phyloP scores from a whole-genome alignment of 92 coral and sea anemone genomes.

The Actinostola sp. region DNA sequence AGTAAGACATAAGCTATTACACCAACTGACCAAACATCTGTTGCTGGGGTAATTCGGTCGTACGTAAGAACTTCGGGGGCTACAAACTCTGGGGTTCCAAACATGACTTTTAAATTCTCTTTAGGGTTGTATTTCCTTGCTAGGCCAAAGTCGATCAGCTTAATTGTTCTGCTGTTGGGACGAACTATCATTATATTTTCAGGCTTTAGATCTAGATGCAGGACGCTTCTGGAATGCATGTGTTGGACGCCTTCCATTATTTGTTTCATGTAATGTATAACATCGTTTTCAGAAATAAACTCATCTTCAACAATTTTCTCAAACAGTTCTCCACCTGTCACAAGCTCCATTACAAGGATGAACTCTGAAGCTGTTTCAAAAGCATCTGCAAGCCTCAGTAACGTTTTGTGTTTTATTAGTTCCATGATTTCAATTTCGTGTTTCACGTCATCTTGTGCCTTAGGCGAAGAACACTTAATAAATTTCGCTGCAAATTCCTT shows the following conservation, averaged over 20 bases:
- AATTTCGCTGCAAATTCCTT: conserved; percentile 91
- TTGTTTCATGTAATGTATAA: conserved; percentile 91
- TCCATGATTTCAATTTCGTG: conserved; percentile 96
- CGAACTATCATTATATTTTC: conserved; percentile 97
- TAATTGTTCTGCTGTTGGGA: conserved; percentile 85
- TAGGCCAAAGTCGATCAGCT: conserved; percentile 97
- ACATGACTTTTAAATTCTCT: conserved; percentile 93
- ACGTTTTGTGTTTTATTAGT: conserved; percentile 73
- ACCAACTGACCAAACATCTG: conserved; percentile 99
- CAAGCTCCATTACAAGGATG: conserved; percentile 95
- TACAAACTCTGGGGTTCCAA: conserved; percentile 99
- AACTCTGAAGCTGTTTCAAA: conserved; percentile 88
- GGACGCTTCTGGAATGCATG: conserved; percentile 84
- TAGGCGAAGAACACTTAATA: conserved; percentile 73
- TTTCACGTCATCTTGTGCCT: conserved; percentile 76
- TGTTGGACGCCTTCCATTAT: conserved; percentile 90
- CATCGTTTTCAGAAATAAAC: conserved; percentile 92
- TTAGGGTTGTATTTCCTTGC: conserved; percentile 93
- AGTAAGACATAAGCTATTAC: conserved; percentile 95
- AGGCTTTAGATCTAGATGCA: conserved; percentile 96
- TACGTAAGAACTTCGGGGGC: conserved; percentile 97
- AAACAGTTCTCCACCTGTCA: conserved; percentile 96
- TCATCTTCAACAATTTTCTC: conserved; percentile 97
- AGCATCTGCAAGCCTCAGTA: conserved; percentile 80
- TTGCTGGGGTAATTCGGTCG: conserved; percentile 93